Evolutionary conservation across 2,113 vertebrate genomes (phyloP).

Genomic region (Cairina moschata): DNA sequence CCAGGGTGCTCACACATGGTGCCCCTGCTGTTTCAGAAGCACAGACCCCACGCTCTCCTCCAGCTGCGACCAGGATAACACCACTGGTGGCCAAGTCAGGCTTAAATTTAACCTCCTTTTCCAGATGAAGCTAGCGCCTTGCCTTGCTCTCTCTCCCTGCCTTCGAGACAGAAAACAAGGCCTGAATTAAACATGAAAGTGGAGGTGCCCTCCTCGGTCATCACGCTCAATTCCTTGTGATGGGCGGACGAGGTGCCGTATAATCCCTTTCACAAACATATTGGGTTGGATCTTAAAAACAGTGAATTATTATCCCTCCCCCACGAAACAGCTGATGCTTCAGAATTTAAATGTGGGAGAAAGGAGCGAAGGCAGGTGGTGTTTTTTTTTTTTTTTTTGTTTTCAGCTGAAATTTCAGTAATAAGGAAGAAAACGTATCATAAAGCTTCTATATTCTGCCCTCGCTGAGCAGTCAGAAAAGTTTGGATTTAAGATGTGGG

Average conservation of each 20-base stretch:
- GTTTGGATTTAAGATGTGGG: not conserved
- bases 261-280: not conserved
- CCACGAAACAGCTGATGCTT: conserved; percentile 36
- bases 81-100: fast-evolving
- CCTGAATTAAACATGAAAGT: conserved; percentile 27
- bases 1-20: no score
- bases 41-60: not conserved
- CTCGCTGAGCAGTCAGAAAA: not conserved
- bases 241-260: not conserved
- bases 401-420: conserved; percentile 24
- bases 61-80: fast-evolving
- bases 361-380: not conserved
- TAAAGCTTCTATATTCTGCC: not conserved
- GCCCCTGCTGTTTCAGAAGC: no score
- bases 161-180: not conserved
- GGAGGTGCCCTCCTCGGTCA: not conserved
- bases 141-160: fast-evolving
- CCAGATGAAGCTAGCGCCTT: fast-evolving
- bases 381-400: not conserved
- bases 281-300: conserved; percentile 30
- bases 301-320: conserved; percentile 36
- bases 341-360: conserved; percentile 30
- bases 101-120: not conserved
- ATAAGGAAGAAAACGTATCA: not conserved
- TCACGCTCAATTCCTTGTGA: not conserved